Evolutionary conservation across 2,113 vertebrate genomes (phyloP).

Genomic region (Poecilia latipinna): DNA sequence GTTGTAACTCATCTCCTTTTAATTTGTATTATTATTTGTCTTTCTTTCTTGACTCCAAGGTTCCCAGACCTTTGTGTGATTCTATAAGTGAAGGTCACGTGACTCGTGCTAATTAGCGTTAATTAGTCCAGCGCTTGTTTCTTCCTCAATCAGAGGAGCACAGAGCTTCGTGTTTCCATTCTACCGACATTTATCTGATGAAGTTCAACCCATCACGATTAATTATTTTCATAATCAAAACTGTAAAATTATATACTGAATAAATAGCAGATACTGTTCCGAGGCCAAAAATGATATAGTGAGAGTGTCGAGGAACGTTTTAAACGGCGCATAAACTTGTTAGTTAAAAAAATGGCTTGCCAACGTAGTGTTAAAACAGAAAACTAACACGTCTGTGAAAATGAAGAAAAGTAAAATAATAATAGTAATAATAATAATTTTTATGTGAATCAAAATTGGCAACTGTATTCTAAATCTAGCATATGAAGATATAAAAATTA

Average conservation of each 20-base stretch:
- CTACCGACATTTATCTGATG: background rate
- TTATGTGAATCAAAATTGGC: too few species aligned
- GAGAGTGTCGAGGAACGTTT: background rate
- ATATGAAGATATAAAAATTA: too few species aligned
- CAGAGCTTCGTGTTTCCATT: background rate
- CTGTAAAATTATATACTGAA: too few species aligned
- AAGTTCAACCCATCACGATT: background rate
- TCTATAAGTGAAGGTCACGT: background rate
- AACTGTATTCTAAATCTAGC: too few species aligned
- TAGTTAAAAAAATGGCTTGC: background rate
- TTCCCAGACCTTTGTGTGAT: background rate
- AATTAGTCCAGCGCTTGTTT: conserved; percentile 42
- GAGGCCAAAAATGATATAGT: background rate
- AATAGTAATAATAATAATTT: too few species aligned
- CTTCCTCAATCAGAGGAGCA: background rate
- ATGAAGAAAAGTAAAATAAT: too few species aligned
- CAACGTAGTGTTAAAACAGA: background rate
- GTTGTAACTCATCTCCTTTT: conserved; percentile 36
- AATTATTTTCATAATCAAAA: background rate
- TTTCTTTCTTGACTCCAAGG: background rate
- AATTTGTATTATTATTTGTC: background rate
- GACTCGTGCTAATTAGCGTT: conserved; percentile 55
- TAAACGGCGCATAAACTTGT: too few species aligned
- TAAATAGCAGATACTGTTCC: background rate
- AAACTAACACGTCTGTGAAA: too few species aligned